Evolutionary conservation across 1,140 invertebrate genomes (phyloP).

Genomic region (Diplogasteroides magnus): DNA sequence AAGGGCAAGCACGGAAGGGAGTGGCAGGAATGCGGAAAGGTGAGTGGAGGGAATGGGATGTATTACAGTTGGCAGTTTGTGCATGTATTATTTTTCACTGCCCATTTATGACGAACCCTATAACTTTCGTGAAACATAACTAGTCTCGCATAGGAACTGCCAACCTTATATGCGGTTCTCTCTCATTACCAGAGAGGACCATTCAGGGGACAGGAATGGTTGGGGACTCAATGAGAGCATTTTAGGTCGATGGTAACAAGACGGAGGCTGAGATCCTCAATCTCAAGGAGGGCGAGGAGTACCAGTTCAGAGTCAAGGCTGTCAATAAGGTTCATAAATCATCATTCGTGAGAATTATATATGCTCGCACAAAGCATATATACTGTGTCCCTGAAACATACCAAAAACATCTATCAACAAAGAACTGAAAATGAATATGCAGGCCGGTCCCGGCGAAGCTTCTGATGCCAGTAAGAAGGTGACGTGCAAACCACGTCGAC

Average conservation of each 20-base stretch:
- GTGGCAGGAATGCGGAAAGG: conserved; percentile 80
- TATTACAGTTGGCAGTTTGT: neutral
- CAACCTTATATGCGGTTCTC: no score
- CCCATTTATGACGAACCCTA: no score
- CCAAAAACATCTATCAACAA: no score
- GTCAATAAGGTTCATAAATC: conserved; percentile 94
- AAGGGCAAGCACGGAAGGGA: conserved; percentile 89
- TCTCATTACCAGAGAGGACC: no score
- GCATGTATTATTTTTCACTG: neutral
- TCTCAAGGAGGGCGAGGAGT: conserved; percentile 84
- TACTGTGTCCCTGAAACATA: no score
- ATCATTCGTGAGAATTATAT: no score
- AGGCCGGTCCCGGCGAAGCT: conserved; percentile 75
- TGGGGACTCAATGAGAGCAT: no score
- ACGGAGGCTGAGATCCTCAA: conserved; percentile 74
- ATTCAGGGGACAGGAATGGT: no score
- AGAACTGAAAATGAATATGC: no score
- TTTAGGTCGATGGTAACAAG: conserved; percentile 8
- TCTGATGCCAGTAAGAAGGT: conserved; percentile 85
- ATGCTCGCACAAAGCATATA: no score
- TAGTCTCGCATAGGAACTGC: no score
- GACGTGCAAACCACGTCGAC: conserved; percentile 83
- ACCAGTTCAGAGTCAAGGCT: conserved; percentile 84
- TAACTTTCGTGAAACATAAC: no score
- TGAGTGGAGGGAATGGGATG: conserved; percentile 70